phyloP scores from a whole-genome alignment of 2,113 vertebrate genomes.

The Leiothrix lutea region DNA sequence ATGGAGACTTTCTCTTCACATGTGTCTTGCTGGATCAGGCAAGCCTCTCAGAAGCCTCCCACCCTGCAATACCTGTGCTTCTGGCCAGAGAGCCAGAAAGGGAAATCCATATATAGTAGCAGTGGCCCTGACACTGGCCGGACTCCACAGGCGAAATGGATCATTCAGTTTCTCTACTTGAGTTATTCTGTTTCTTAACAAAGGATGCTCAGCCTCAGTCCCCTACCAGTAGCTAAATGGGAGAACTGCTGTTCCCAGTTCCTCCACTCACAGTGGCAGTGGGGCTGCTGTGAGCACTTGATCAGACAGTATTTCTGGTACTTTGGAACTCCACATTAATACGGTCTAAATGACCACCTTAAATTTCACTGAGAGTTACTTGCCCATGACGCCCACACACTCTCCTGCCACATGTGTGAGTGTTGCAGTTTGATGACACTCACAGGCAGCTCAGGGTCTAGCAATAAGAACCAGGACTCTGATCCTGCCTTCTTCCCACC shows the following conservation, averaged over 20 bases:
- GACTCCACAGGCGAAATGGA: neutral
- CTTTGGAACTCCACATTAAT: neutral
- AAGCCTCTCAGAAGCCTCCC: neutral
- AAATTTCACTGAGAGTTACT: neutral
- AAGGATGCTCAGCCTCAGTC: neutral
- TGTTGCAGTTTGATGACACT: neutral
- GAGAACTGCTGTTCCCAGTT: neutral
- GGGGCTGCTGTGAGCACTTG: neutral
- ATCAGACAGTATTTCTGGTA: neutral
- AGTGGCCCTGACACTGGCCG: too few species aligned
- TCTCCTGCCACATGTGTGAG: neutral
- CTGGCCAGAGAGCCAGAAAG: neutral
- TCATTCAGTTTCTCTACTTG: neutral
- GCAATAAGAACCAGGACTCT: neutral
- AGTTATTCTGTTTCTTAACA: neutral
- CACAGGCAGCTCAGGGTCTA: rapidly evolving
- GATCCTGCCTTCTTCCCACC: neutral
- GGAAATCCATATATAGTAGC: neutral
- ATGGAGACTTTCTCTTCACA: neutral
- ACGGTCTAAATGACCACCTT: neutral
- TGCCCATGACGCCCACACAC: neutral
- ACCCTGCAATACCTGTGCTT: neutral
- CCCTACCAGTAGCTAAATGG: neutral
- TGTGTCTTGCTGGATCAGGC: neutral
- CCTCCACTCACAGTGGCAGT: neutral